phyloP scores from a whole-genome alignment of 2,797 vertebrate genomes.

The Anguilla marmorata region DNA sequence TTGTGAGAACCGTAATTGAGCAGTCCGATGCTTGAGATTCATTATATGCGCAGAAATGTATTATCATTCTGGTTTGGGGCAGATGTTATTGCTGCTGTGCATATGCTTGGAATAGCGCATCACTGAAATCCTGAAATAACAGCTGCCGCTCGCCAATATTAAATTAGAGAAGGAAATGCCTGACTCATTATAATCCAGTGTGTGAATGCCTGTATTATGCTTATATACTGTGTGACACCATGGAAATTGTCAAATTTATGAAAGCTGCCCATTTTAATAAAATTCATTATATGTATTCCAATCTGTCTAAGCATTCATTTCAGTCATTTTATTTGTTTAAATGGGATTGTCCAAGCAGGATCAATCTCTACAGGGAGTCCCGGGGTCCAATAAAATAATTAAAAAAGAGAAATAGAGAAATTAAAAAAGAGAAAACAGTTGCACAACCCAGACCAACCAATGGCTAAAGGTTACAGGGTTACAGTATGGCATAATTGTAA shows the following conservation, averaged over 20 bases:
- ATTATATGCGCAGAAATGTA: background rate
- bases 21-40: background rate
- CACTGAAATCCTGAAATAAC: conserved; percentile 5
- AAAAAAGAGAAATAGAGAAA: too few relatives aligned
- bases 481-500: background rate
- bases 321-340: background rate
- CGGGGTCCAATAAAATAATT: background rate
- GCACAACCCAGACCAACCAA: background rate
- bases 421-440: background rate
- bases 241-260: background rate
- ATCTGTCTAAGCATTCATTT: background rate
- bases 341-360: background rate
- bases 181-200: background rate
- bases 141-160: background rate
- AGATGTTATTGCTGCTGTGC: background rate
- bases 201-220: background rate
- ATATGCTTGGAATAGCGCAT: background rate
- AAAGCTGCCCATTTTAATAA: background rate
- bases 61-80: background rate
- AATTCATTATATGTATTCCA: background rate
- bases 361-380: background rate
- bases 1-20: background rate
- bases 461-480: too few relatives aligned
- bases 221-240: background rate
- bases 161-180: background rate